Percentiles rank a stretch among this genome's conserved stretches.
phyloP scores from a whole-genome alignment of 2,888 invertebrate species.

The Unio pictorum region DNA sequence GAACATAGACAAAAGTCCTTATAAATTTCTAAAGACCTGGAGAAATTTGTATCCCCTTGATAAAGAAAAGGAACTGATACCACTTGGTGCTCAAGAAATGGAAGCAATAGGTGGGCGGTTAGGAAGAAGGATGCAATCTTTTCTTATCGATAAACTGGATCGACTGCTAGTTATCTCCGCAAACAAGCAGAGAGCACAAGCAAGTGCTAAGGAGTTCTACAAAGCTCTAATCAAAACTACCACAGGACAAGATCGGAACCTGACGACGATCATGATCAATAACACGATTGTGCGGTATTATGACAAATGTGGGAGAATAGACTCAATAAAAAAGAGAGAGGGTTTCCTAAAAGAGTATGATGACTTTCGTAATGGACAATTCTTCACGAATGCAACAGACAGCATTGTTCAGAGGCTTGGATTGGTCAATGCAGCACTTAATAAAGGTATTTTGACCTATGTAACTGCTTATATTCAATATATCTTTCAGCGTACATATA shows the following conservation, averaged over 20 bases:
- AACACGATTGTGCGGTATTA: not conserved
- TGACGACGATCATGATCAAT: not conserved
- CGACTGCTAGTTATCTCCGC: conserved; percentile 14
- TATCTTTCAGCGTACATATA: no score
- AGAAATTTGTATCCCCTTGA: conserved; percentile 9
- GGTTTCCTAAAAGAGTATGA: not conserved
- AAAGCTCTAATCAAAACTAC: conserved; percentile 10
- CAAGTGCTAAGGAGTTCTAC: conserved; percentile 24
- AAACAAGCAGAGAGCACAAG: conserved; percentile 13
- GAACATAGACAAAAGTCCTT: no score
- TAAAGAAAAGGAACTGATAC: conserved; percentile 14
- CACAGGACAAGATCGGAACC: not conserved
- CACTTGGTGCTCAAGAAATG: conserved; percentile 17
- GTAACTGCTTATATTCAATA: no score
- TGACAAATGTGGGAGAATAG: conserved; percentile 1
- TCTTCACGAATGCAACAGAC: no score
- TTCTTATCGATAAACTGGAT: conserved; percentile 12
- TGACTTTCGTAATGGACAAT: not conserved
- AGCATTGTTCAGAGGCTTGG: no score
- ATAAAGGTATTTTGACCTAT: no score
- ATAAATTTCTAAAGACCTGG: conserved; percentile 9
- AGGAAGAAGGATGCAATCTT: conserved; percentile 7
- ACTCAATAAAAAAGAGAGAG: not conserved
- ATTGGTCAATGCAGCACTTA: no score
- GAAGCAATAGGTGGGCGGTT: conserved; percentile 14